Evolutionary conservation across 2,888 invertebrate genomes (phyloP).

Genomic region (Endotricha flammealis): DNA sequence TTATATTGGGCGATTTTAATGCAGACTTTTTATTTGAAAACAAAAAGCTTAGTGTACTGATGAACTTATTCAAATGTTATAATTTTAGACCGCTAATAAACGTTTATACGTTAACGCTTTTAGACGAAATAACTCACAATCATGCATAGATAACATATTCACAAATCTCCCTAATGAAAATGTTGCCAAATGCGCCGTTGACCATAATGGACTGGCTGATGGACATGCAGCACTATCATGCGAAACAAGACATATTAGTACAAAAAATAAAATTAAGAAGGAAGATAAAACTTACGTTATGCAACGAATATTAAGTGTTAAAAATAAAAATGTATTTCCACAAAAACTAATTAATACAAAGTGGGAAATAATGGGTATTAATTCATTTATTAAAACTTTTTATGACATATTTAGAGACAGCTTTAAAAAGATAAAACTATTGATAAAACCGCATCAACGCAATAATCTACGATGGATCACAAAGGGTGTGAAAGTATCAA

Average conservation of each 20-base stretch:
- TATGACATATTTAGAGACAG: not conserved
- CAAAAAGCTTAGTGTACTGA: too few relatives aligned
- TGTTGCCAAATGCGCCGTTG: not conserved
- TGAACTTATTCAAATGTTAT: too few relatives aligned
- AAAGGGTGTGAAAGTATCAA: not conserved
- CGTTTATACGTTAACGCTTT: not conserved
- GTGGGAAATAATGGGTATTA: not conserved
- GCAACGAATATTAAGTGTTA: not conserved
- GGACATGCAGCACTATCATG: not conserved
- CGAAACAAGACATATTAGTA: not conserved
- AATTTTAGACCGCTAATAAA: not conserved
- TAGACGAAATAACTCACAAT: constrained; percentile 1
- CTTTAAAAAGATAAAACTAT: not conserved
- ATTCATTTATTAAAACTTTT: not conserved
- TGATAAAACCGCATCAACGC: not conserved
- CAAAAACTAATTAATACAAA: not conserved
- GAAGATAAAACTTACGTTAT: not conserved
- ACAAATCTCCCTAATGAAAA: not conserved
- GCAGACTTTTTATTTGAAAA: too few relatives aligned
- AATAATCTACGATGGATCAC: not conserved
- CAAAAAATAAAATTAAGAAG: not conserved
- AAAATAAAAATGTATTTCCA: not conserved
- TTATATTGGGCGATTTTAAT: too few relatives aligned
- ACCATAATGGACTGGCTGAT: not conserved
- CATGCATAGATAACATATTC: constrained; percentile 5